Conservation (phyloP, 2,888 invertebrate species). For the Brachyopa scutellaris region DNA sequence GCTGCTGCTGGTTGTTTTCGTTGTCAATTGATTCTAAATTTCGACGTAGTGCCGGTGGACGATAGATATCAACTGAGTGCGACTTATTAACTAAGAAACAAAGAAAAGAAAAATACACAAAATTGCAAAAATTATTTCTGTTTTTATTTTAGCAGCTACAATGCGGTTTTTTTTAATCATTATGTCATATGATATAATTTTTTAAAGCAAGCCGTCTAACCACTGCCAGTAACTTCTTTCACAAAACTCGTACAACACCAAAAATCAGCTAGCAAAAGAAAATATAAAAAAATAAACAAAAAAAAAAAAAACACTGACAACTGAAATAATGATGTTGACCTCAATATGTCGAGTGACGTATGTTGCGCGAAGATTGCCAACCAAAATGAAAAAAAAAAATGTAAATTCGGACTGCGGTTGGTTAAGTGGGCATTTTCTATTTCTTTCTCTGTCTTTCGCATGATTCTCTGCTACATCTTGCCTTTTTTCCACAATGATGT, state of each 20-base stretch:
- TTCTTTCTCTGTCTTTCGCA: conserved; percentile 34
- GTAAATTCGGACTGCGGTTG: conserved; percentile 51
- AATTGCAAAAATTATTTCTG: conserved; percentile 32
- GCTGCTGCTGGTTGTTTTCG: conserved; percentile 70
- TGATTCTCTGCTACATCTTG: conserved; percentile 16
- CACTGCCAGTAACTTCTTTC: conserved; percentile 45
- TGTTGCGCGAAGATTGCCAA: conserved; percentile 55
- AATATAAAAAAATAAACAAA: neutral
- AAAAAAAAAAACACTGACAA: conserved; percentile 19
- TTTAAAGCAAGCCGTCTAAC: conserved; percentile 12
- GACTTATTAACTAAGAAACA: conserved; percentile 79
- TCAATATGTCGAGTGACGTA: conserved; percentile 60
- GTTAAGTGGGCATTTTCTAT: conserved; percentile 36
- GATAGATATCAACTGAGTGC: conserved; percentile 82
- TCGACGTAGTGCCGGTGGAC: conserved; percentile 83
- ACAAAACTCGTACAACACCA: conserved; percentile 51
- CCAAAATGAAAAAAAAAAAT: conserved; percentile 54
- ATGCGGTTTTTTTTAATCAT: conserved; percentile 44
- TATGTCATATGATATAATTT: conserved; percentile 57
- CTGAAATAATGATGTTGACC: conserved; percentile 71
- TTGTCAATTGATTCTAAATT: conserved; percentile 74
- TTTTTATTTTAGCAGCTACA: conserved; percentile 15
- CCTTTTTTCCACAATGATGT: conserved; percentile 55
- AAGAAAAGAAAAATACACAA: conserved; percentile 19
- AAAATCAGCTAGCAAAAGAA: conserved; percentile 37